These are phyloP conservation scores for Habroteleia sp. DNA, from an alignment of 2,888 invertebrate species.

Conservation along the genomic window DNA sequence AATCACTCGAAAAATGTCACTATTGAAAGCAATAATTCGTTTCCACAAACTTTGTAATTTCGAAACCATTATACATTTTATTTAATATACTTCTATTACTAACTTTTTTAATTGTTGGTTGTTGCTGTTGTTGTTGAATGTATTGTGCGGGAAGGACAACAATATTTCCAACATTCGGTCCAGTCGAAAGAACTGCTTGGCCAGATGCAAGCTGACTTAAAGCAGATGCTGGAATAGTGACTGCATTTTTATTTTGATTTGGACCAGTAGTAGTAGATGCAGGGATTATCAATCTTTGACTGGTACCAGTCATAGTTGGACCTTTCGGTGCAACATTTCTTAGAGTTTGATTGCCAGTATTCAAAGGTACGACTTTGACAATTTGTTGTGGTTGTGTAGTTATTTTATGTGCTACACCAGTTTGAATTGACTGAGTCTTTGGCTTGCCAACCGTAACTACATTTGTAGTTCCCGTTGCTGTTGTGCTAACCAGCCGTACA, in stretches of 20 bases:
- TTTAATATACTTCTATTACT: slow-evolving; percentile 5
- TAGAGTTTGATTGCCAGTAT: slow-evolving; percentile 73
- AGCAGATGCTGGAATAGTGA: slow-evolving; percentile 80
- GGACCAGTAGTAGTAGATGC: slow-evolving; percentile 75
- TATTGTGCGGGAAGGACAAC: slow-evolving; percentile 84
- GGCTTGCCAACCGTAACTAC: slow-evolving; percentile 78
- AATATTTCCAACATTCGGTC: slow-evolving; percentile 81
- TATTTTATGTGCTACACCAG: slow-evolving; percentile 77
- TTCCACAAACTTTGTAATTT: too few species aligned
- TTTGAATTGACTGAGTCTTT: slow-evolving; percentile 75
- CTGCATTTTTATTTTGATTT: slow-evolving; percentile 74
- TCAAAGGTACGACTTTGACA: slow-evolving; percentile 79
- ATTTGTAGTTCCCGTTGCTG: slow-evolving; percentile 78
- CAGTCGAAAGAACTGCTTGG: slow-evolving; percentile 78
- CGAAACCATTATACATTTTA: too few species aligned
- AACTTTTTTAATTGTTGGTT: slow-evolving; percentile 49
- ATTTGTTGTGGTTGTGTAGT: slow-evolving; percentile 77
- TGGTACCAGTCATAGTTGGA: slow-evolving; percentile 71
- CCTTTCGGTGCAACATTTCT: slow-evolving; percentile 80
- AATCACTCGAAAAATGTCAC: too few species aligned
- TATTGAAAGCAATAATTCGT: too few species aligned
- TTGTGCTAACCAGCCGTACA: slow-evolving; percentile 86
- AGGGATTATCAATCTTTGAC: slow-evolving; percentile 80
- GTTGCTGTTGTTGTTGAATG: slow-evolving; percentile 81
- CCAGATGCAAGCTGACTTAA: slow-evolving; percentile 79